Base-by-base conservation (phyloP, 2,888 invertebrate genomes). In the Willowsia nigromaculata region DNA sequence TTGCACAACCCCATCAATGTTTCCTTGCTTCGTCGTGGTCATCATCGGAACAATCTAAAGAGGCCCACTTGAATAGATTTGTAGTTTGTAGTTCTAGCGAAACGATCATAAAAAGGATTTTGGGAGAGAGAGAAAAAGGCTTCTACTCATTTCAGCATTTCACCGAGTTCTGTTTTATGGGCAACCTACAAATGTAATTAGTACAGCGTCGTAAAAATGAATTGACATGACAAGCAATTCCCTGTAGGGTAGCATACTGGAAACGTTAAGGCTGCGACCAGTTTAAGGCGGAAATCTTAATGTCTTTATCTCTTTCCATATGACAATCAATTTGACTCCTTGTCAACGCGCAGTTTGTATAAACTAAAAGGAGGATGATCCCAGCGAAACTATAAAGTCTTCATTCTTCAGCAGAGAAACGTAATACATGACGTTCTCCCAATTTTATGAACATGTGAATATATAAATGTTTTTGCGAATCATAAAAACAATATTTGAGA, bases 271-370 rank as follows among this genome's bases (percentile, higher is more conserved):
- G 68, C 40, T 37, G 7, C 43, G 33, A 22, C 18, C 68, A 71
- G 40, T 71, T 71, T 18, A 71, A 25, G 68, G 40, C 37, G 37
- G 68, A 71, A 71, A 71, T 40, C 68, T 71, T 71, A 40, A 40
- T 40, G 68, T 40, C 25, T 71, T 27, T 30, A 11, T 68, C 15
- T 71, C 43, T 40, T 71, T n/a, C n/a, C n/a, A n/a, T 9, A 71
- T 43, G 68, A 30, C 68, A 43, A 71, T 43, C 68, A 71, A 18
- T 71, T 40, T 40, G 43, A 71, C 43, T 6, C 22, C 68, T 4
- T 65, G 65, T 33, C 33, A 56, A 22, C 11, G n/a, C 25, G 5
- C 56, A 25, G 22, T 7, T 18, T 53, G 56, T 22, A 18, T 53
- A 7, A 18, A 53, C 2, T 43, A 9, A n/a, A 56, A 25, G 25